Base-by-base conservation (phyloP, 92 coral and sea anemone species). In the Heteractis magnifica region DNA sequence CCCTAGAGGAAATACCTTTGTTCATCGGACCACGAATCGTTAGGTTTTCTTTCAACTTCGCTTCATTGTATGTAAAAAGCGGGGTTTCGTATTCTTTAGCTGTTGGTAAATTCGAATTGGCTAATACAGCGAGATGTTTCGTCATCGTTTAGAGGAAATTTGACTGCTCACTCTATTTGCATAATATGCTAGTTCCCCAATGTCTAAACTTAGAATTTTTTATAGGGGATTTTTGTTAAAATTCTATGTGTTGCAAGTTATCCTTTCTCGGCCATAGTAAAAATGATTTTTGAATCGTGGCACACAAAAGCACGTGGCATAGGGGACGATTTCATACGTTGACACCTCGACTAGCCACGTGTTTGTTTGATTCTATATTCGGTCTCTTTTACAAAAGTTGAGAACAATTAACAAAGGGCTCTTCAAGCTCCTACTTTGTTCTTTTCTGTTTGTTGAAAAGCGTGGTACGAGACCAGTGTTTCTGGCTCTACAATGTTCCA, bases 231-330 rank as follows among this genome's bases (percentile, higher is more conserved):
- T 49, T 74, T 74, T 5, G 4, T 49, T 74, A 44, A 10, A 7
- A 0, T 74, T 20, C 55, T 11, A 26, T 74, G 56, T 48, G 20
- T 41, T 26, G 0, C 51, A 78, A 56, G 64, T 20, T 79, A 48
- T 82, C 72, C 84, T 90, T 87, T 81, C 80, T 81, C 81, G 51
- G 60, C 76, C 87, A 84, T 91, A 91, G 26, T 26, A 26, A 26
- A 89, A 91, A 87, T 93, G 88, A 89, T 81, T 62, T 81, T 89
- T 49, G 84, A 86, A 82, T 86, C 90, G 89, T 86, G 77, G 80
- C 88, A 77, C 48, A 44, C 41, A 82, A 83, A 87, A 78, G 87
- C 97, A 93, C 97, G 97, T 93, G 97, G 94, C 97, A 93, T 51
- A 80, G 26, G 19, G 53, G 72, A 86, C 83, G 80, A 90, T 77